phyloP scores from a whole-genome alignment of 2,888 invertebrate species.

The Drosophila pegasa region DNA sequence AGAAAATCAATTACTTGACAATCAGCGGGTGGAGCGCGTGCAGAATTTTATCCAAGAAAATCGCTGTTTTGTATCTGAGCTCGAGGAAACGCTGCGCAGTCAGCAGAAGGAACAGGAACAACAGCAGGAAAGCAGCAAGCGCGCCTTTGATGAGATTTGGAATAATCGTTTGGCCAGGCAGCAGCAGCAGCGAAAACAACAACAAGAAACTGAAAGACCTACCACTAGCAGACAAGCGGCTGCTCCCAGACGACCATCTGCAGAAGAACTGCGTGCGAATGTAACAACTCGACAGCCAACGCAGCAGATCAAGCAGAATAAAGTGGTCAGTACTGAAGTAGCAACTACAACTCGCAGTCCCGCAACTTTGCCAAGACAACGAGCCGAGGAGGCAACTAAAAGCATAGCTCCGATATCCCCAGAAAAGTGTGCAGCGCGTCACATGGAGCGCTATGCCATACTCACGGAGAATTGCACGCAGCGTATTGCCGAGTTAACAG shows the following conservation, averaged over 20 bases:
- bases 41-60: constrained; percentile 83
- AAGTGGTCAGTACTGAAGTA: background rate
- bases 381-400: background rate
- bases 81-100: constrained; percentile 77
- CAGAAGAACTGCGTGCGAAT: background rate
- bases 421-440: constrained; percentile 18
- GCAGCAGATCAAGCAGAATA: background rate
- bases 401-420: background rate
- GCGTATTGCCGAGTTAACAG: constrained; percentile 86
- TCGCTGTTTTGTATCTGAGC: constrained; percentile 81
- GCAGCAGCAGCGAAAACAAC: background rate
- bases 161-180: constrained; percentile 48
- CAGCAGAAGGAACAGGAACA: constrained; percentile 32
- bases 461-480: constrained; percentile 86
- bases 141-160: constrained; percentile 76
- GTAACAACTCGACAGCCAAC: background rate
- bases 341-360: background rate
- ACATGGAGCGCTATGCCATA: constrained; percentile 85
- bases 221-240: background rate
- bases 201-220: constrained; percentile 9
- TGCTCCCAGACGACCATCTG: background rate
- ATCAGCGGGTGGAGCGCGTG: constrained; percentile 71
- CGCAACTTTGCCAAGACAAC: constrained; percentile 1
- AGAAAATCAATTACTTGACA: constrained; percentile 34
- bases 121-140: constrained; percentile 57